Evolutionary conservation across 2,888 invertebrate species (phyloP), one percentile per base, ranked within the genome.

Genomic region (Oscheius onirici): DNA sequence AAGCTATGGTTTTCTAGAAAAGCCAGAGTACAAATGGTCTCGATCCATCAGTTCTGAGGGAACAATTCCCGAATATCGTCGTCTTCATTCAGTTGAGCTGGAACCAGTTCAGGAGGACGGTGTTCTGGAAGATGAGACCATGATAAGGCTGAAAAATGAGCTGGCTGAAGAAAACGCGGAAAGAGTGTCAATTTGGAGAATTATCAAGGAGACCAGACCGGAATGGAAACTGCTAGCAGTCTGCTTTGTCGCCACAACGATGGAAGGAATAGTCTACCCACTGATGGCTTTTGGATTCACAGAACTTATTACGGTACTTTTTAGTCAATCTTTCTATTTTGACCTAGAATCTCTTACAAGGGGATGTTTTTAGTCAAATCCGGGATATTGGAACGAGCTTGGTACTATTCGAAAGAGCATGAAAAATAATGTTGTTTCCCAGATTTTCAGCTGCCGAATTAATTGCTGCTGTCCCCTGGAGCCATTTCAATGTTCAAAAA

Each of bases 241-340:
- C 3, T 89, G 88, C 1, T 86, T 88, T 55, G 49, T 89, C 11
- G 85, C 83, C 5, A 83, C 87, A 22, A 54, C 88, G 17, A 72
- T 89, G 22, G 87, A 88, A 73, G 90, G 90, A 15, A 85, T 84
- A 34, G 81, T 88, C 3, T 89, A 89, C 83, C 90, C 90, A 11
- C 83, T 88, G 3, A 89, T 89, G 81, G 89, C 90, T 41, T 82
- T 89, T 43, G 88, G 89, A 72, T 86, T 88, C 75, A 65, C 52
- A 0, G 41, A 66, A 58, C 49, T 67, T 20, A 26, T 67, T 17
- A 40, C 11, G 54, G 61, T 69, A 54, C 2, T 49, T 60, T 58
- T 51, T 3, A 49, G 26, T 43, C 24, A 15, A 10, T 17, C 6
- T 41, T 5, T 60, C 2, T 10, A 17, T 11, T 60, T 10, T 2